Evolutionary conservation across 2,113 vertebrate species (phyloP).

Genomic region (Sander vitreus): DNA sequence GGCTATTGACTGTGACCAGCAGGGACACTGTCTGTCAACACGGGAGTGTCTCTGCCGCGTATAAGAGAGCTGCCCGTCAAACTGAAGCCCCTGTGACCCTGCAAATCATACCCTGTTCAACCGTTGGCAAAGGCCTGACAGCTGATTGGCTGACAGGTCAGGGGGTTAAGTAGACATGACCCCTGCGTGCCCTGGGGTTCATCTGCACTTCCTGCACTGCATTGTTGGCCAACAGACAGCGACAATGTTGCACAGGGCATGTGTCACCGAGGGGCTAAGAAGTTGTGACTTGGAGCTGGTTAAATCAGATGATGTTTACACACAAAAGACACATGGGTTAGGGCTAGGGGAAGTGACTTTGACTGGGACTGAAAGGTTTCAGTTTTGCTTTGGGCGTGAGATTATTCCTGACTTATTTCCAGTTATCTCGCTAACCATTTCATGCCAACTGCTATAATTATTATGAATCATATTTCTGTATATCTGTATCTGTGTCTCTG

Average conservation of each 20-base stretch:
- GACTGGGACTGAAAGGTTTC: conserved; percentile 51
- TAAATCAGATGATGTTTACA: conserved; percentile 73
- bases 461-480: too few species aligned
- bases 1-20: conserved; percentile 62
- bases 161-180: conserved; percentile 87
- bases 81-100: conserved; percentile 69
- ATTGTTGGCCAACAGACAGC: conserved; percentile 76
- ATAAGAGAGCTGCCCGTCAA: conserved; percentile 80
- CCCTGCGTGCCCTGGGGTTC: conserved; percentile 77
- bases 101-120: conserved; percentile 73
- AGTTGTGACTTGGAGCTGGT: conserved; percentile 50
- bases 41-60: conserved; percentile 55
- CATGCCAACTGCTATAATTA: neutral
- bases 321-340: conserved; percentile 53
- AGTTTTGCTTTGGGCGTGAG: conserved; percentile 35
- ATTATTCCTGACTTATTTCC: conserved; percentile 27
- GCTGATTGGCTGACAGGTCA: conserved; percentile 80
- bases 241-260: conserved; percentile 73
- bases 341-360: conserved; percentile 38
- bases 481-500: too few species aligned
- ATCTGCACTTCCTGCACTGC: conserved; percentile 80
- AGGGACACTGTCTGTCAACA: conserved; percentile 73
- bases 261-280: conserved; percentile 65
- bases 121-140: conserved; percentile 73
- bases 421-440: conserved; percentile 23